Base-by-base conservation (phyloP, 2,888 invertebrate genomes). In the Agrotis puta region DNA sequence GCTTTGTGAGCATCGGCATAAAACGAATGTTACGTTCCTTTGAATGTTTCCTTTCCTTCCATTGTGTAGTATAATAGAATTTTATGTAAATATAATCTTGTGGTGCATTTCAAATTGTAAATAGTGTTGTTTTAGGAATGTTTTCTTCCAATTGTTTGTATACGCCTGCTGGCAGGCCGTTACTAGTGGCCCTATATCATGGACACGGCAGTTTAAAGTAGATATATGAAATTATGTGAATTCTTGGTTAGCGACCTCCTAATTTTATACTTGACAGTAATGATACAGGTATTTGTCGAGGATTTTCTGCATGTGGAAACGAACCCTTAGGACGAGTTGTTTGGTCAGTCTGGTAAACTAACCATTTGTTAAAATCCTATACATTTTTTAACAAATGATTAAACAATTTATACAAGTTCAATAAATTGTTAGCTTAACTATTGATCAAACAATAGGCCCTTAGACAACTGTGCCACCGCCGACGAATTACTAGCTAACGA, bases 141-240 rank as follows among this genome's bases (percentile, higher is more conserved):
- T 75, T 70, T 75, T 72, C 78, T 82, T 83, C 70, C 70, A 80
- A 74, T 77, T 51, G 22, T 69, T 39, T 47, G 20, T 47, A 54
- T 13, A 58, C 43, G 43, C 85, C 86, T 86, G 86, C 86, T 64
- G 84, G 86, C 86, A 79, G 86, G 86, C 64, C 27, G 56, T 56
- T 33, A 39, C 45, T 48, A 27, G 56, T 58, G 47, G 56, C 33
- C 43, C 56, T 64, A 33, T 50, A 54, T 75, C 50, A 47, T 27
- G 24, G 47, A 50, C 50, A 39, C 51, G n/a, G 43, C 33, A 56
- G n/a, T 64, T 51, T 73, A 16, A 6, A 56, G n/a, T n/a, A 3
- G n/a, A n/a, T 14, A 14, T n/a, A 54, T 53, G 13, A 18, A 50
- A 22, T 70, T 50, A 45, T 76, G 50, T 47, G 22, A 27, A 50